Percentiles rank a stretch among this genome's conserved stretches.
Conservation (phyloP, 2,797 vertebrate genomes). For the Sandelia bainsii region DNA sequence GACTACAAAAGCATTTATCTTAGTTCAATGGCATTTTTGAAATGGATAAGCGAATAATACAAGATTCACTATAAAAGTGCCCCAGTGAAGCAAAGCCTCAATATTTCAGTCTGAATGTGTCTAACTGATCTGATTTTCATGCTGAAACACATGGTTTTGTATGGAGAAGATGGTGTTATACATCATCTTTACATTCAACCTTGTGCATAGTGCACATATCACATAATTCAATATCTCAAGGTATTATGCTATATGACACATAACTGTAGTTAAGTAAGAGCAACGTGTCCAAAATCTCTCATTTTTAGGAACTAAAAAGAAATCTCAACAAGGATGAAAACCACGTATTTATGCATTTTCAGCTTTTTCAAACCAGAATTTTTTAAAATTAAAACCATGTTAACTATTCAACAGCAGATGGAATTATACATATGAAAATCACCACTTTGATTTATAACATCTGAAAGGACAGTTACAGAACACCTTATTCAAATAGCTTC, state of each 20-base stretch:
- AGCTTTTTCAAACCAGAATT: neutral
- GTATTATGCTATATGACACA: conserved; percentile 14
- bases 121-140: conserved; percentile 57
- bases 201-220: neutral
- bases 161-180: conserved; percentile 29
- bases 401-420: neutral
- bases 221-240: conserved; percentile 3
- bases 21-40: conserved; percentile 68
- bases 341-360: neutral
- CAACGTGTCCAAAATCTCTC: neutral
- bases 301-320: neutral
- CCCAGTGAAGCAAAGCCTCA: conserved; percentile 63
- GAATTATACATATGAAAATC: conserved; percentile 8
- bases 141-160: neutral
- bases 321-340: neutral
- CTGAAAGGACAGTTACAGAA: neutral
- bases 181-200: conserved; percentile 35
- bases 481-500: neutral
- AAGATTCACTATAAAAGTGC: conserved; percentile 56
- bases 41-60: conserved; percentile 66
- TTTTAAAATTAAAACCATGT: conserved; percentile 1
- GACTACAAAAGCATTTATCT: conserved; percentile 67
- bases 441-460: neutral
- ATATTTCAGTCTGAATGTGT: conserved; percentile 67
- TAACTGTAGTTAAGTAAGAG: neutral